Evolutionary conservation across 1,140 invertebrate genomes (phyloP), one percentile per base, ranked within the genome.

Genomic region (Arion vulgaris): DNA sequence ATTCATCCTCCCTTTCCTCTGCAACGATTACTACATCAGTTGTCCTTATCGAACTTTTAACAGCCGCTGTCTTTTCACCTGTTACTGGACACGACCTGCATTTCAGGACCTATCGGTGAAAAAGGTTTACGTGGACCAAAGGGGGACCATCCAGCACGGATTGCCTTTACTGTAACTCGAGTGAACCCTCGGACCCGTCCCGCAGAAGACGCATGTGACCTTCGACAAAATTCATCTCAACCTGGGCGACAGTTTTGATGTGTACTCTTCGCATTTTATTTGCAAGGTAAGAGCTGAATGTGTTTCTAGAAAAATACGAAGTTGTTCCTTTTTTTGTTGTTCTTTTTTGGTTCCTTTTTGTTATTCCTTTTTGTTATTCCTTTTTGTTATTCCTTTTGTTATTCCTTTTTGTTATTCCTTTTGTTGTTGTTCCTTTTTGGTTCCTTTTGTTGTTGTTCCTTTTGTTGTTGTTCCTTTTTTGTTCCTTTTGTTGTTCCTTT

Each of bases 151-250:
- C 83, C 86, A 19, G 83, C 85, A 9, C 84, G 86, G 17, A 86
- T 92, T 17, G 91, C 91, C 23, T 92, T 92, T 82, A 91, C 91
- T 15, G 91, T 89, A 15, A 88, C 86, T 26, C 80, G 91, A 53
- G 86, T 23, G 88, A 88, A 28, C 87, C 87, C 69, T 86, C 92
- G 92, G 92, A 19, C 92, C 91, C 0, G 91, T 92, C 13, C 62
- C 86, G 11, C 89, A 91, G 77, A 90, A 92, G 80, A 92, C 91
- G 4, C 86, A 86, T 1, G 88, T 92, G 11, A 88, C 87, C 9
- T 92, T 90, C 84, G 91, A 92, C 81, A 89, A 88, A 41, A 83
- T 92, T 5, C 90, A 90, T 81, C 84, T 87, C 13, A 92, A 92
- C 84, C 81, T 89, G 15, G 91, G 91, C 19, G 86, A 91, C 45